Evolutionary conservation across 2,113 vertebrate species (phyloP), one percentile per base, ranked within the genome.

Genomic region (Toxostoma redivivum): DNA sequence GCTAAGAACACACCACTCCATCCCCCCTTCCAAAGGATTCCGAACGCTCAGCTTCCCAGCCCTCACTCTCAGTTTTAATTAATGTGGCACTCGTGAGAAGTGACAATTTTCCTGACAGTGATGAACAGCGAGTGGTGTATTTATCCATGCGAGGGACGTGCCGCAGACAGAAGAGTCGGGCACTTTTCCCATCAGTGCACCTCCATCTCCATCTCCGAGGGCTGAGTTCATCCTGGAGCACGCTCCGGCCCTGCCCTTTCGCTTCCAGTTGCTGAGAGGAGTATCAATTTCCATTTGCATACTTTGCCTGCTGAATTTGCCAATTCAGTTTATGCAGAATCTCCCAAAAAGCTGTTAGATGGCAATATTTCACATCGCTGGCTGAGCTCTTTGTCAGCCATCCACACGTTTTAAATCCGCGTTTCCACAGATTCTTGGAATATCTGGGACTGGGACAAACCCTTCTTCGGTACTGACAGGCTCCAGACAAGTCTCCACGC

Each of bases 271-370:
- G 61, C 66, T 54, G 65, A 81, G 80, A 81, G 15, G 14, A 57
- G 58, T 62, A 92, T 91, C 96, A 94, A 69, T 96, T 96, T 95
- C 57, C 56, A 92, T 95, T 95, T 95, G 73, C 89, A 72, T 91
- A 35, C 78, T 82, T 82, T 89, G 69, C 38, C 71, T 69, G 69
- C 73, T 50, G 19, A 92, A 62, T 71, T 80, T 92, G 87, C 61
- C 84, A 88, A 72, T 71, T 62, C 42, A 28, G 67, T 83, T 94
- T 88, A 88, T 13, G 35, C 16, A 2, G 33, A 45, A 40, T 77
- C 74, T 72, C 81, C 66, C 74, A 22, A 42, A 83, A 92, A 95
- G 77, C 91, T 91, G 77, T 78, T 88, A 74, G 78, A 79, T 71
- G 66, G 92, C 92, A 94, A 82, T 88, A 90, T 82, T 88, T 95